Evolutionary conservation across 2,113 vertebrate species (phyloP).

Genomic region (Ochotona princeps): DNA sequence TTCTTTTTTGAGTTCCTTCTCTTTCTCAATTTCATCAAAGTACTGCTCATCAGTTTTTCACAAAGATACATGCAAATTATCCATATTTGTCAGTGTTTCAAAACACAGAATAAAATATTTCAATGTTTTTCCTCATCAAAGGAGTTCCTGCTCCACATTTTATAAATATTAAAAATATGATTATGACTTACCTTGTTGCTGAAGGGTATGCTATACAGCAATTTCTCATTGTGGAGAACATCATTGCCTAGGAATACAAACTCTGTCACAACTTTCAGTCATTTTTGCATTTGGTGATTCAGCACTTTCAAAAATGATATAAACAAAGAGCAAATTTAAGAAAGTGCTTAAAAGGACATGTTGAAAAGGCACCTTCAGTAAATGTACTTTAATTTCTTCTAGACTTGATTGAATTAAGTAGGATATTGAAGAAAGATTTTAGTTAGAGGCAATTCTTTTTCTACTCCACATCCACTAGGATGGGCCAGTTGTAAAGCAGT

Average conservation of each 20-base stretch:
- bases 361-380: neutral
- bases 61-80: neutral
- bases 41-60: neutral
- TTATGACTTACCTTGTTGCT: constrained; percentile 55
- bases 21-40: constrained; percentile 42
- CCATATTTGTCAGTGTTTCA: constrained; percentile 21
- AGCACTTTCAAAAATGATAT: neutral
- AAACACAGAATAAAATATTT: neutral
- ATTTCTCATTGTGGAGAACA: constrained; percentile 54
- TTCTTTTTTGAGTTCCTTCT: neutral
- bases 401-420: neutral
- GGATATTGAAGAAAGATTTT: neutral
- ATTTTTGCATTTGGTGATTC: constrained; percentile 1
- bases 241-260: constrained; percentile 65
- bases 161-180: constrained; percentile 30
- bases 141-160: neutral
- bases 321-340: neutral
- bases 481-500: neutral
- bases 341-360: neutral
- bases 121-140: neutral
- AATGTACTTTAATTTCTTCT: neutral
- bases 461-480: neutral
- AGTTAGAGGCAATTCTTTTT: neutral
- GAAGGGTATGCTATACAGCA: constrained; percentile 32
- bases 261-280: neutral